These are phyloP conservation scores for Loriculus beryllinus DNA, from an alignment of 2,797 vertebrate genomes.

Conservation along the genomic window DNA sequence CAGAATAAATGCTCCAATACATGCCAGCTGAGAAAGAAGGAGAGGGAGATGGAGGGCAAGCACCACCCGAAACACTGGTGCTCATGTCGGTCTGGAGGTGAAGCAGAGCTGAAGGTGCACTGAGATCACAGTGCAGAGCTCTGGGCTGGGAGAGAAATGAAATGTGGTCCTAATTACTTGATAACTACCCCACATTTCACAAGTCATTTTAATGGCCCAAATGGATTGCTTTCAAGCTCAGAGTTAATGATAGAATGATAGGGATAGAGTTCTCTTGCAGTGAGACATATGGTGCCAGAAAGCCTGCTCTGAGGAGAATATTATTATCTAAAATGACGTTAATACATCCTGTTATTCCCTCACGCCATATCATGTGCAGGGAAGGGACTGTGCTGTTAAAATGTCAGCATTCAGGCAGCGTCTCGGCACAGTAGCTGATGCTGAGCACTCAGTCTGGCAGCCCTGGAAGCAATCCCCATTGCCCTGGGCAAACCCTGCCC, in stretches of 20 bases:
- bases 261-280: slow-evolving; percentile 38
- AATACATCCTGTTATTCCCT: slow-evolving; percentile 47
- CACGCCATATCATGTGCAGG: background rate
- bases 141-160: background rate
- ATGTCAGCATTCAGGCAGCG: background rate
- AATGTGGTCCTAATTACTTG: slow-evolving; percentile 89
- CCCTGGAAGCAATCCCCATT: background rate
- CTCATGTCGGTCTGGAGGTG: fast-evolving
- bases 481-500: background rate
- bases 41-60: background rate
- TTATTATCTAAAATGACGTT: slow-evolving; percentile 51
- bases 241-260: slow-evolving; percentile 36
- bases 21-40: background rate
- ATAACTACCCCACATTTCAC: slow-evolving; percentile 86
- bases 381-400: background rate
- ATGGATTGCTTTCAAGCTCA: slow-evolving; percentile 77
- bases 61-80: background rate
- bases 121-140: background rate
- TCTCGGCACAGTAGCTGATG: slow-evolving; percentile 23
- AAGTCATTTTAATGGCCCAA: slow-evolving; percentile 80
- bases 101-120: background rate
- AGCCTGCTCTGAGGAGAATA: background rate
- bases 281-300: slow-evolving; percentile 3
- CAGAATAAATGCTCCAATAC: background rate
- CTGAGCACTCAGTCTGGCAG: background rate